phyloP scores from a whole-genome alignment of 2,888 invertebrate genomes.

The Gasteruption jaculator region DNA sequence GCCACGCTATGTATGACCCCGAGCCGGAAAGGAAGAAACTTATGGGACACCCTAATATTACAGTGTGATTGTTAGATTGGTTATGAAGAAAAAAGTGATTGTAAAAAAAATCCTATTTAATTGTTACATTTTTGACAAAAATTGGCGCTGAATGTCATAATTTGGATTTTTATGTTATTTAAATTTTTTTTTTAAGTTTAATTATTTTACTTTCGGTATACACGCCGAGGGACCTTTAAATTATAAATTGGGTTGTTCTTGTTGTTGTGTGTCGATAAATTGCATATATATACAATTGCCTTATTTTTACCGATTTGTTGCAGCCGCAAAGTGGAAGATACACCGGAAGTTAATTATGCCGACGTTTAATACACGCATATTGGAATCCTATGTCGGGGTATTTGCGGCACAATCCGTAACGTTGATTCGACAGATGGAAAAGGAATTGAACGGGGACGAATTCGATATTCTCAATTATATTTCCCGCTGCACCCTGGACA shows the following conservation, averaged over 20 bases:
- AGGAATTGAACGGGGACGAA: conserved; percentile 13
- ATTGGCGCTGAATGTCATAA: too few species aligned
- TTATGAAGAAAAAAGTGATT: not conserved
- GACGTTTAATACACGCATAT: conserved; percentile 22
- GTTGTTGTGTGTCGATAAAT: too few species aligned
- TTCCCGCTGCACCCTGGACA: conserved; percentile 22
- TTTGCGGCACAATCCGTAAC: conserved; percentile 18
- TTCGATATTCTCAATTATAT: conserved; percentile 19
- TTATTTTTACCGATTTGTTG: not conserved
- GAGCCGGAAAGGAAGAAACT: too few species aligned
- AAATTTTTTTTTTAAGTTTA: too few species aligned
- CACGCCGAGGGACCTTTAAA: too few species aligned
- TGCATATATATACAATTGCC: not conserved
- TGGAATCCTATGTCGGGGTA: conserved; percentile 22
- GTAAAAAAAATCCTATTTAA: conserved; percentile 5
- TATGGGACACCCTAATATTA: too few species aligned
- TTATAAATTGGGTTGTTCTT: not conserved
- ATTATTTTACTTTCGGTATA: too few species aligned
- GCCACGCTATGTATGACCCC: too few species aligned
- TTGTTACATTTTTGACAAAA: too few species aligned
- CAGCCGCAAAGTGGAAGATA: conserved; percentile 21
- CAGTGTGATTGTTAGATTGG: not conserved
- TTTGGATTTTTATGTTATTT: too few species aligned
- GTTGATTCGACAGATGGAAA: conserved; percentile 15
- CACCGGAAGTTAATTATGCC: conserved; percentile 25